Base-by-base conservation (phyloP, 2,888 invertebrate genomes). In the Brachypterus glaber region DNA sequence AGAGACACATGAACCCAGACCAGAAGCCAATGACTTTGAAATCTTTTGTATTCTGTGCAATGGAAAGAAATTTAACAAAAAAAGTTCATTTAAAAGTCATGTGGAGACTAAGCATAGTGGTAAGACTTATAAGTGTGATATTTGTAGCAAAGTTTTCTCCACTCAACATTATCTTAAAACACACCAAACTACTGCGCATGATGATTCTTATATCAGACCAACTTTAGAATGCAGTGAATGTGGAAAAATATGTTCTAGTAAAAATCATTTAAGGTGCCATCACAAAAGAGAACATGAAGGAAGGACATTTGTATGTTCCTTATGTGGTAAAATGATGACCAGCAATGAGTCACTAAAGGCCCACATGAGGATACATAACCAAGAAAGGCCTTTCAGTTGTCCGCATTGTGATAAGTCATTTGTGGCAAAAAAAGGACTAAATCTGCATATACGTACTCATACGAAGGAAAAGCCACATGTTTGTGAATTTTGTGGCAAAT, bases 401-500 rank as follows among this genome's bases (percentile, higher is more conserved):
- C 43, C 35, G 16, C 52, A 48, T 38, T 58, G 58, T 36, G 53
- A 49, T 3, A 57, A 58, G 39, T 49, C 49, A 33, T 58, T 58
- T 36, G 55, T 51, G 5, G 55, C 52, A 27, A 55, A 51, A 37
- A 49, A 53, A 11, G 51, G 51, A 33, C 41, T 56, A 26, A 50
- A 50, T 3, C 53, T 53, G 16, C 52, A 52, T 31, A 18, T 44
- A 13, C 18, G 41, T 3, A 37, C 43, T 8, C 50, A 53, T 0
- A 70, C 69, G 30, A 52, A 50, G 0, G 44, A 45, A 0, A 65
- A 64, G 0, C 53, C 57, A 1, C 55, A 56, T 33, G 46, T 43
- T 1, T 75, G 74, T 57, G 64, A 70, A 43, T 66, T 69, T 56
- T 75, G 74, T 59, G 68, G 68, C 12, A 74, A 74, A 59, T 71